phyloP scores from a whole-genome alignment of 2,888 invertebrate genomes.

The Clostera curtula region DNA sequence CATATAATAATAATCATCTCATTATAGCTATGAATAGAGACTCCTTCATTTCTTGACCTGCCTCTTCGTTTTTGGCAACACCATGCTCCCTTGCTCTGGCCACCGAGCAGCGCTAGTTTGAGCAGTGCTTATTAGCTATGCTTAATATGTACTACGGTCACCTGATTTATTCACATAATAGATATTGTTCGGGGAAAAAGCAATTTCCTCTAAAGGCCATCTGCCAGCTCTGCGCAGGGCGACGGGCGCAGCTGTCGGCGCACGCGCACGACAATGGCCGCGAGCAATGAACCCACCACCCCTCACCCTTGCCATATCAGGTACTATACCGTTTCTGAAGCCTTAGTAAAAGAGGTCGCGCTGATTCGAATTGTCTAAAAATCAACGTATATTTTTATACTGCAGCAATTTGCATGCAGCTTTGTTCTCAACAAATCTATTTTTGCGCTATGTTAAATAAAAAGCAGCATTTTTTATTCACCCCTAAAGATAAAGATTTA shows the following conservation, averaged over 20 bases:
- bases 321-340: conserved; percentile 37
- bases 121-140: too few species aligned
- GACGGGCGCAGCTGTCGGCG: conserved; percentile 57
- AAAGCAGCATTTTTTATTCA: too few species aligned
- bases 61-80: neutral
- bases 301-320: conserved; percentile 39
- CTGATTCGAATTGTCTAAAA: too few species aligned
- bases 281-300: conserved; percentile 68
- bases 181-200: conserved; percentile 30
- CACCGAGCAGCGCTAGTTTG: too few species aligned
- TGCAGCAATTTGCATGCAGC: too few species aligned
- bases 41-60: neutral
- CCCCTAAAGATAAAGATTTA: too few species aligned
- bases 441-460: too few species aligned
- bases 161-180: conserved; percentile 19
- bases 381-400: conserved; percentile 1
- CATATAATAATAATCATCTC: too few species aligned
- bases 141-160: too few species aligned
- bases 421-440: too few species aligned
- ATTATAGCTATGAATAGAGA: too few species aligned
- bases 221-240: conserved; percentile 46
- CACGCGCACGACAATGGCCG: conserved; percentile 63
- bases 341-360: too few species aligned
- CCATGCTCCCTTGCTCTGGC: neutral
- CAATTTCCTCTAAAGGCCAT: conserved; percentile 38